These are phyloP conservation scores for Leptodactylus fallax DNA, from an alignment of 2,797 vertebrate species.

Conservation along the genomic window DNA sequence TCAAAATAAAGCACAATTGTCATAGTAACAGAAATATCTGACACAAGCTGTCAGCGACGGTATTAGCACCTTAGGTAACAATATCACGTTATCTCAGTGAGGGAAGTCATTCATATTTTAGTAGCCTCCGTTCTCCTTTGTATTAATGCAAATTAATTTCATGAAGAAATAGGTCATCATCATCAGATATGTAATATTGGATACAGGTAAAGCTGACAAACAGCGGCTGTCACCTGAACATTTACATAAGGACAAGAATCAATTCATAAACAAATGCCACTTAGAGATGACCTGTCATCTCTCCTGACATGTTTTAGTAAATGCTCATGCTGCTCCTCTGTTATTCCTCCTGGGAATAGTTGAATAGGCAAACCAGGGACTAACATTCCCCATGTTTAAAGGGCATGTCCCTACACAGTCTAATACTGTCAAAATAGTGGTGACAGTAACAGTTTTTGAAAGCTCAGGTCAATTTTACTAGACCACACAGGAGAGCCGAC, in stretches of 20 bases:
- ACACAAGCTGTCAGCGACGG: too few relatives aligned
- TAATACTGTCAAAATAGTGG: too few relatives aligned
- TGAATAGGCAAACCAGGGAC: too few relatives aligned
- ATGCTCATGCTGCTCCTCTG: too few relatives aligned
- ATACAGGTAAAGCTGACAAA: not conserved
- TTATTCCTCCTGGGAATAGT: too few relatives aligned
- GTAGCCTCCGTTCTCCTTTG: not conserved
- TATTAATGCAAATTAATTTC: slow-evolving; percentile 18
- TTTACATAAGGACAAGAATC: not conserved
- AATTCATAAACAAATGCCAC: not conserved
- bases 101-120: not conserved
- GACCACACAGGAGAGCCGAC: not conserved
- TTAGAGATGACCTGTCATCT: not conserved
- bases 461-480: not conserved
- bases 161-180: not conserved
- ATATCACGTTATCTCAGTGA: not conserved
- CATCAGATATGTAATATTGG: not conserved
- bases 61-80: not conserved
- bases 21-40: too few relatives aligned
- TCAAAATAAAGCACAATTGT: too few relatives aligned
- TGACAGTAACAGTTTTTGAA: too few relatives aligned
- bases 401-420: too few relatives aligned
- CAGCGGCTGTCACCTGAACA: not conserved
- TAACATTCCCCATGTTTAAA: too few relatives aligned
- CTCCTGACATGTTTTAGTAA: not conserved